Percentiles rank a stretch among this genome's conserved stretches.
Evolutionary conservation across 2,113 vertebrate species (phyloP).

Genomic region (Pantherophis guttatus): DNA sequence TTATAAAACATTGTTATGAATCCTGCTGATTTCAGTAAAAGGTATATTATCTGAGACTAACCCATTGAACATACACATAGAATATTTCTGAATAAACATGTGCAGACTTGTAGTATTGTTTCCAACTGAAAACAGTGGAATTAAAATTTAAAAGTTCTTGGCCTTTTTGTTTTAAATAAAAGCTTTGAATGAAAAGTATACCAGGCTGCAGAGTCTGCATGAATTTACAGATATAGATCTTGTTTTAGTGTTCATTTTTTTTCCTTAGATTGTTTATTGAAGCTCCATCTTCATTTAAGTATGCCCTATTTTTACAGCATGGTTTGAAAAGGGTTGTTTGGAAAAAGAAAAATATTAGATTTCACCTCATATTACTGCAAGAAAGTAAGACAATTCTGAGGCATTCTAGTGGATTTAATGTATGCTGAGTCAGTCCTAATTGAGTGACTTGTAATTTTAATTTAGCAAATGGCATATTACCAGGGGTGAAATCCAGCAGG

Average conservation of each 20-base stretch:
- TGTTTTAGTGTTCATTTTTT: background rate
- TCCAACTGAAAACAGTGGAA: background rate
- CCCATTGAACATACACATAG: background rate
- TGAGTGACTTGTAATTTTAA: slow-evolving; percentile 52
- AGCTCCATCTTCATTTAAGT: background rate
- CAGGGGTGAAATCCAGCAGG: too few relatives aligned
- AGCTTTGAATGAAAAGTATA: background rate
- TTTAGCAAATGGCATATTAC: background rate
- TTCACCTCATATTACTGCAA: slow-evolving; percentile 48
- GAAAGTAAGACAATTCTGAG: slow-evolving; percentile 56
- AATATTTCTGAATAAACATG: background rate
- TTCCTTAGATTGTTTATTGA: background rate
- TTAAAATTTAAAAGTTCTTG: background rate
- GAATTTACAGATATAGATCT: background rate
- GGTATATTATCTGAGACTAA: background rate
- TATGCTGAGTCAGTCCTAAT: slow-evolving; percentile 55
- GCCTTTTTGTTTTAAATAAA: background rate
- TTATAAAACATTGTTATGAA: background rate
- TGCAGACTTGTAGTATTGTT: background rate
- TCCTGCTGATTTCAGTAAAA: background rate
- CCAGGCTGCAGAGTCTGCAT: background rate
- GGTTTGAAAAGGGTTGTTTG: background rate
- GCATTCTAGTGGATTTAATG: slow-evolving; percentile 48
- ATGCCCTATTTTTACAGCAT: background rate
- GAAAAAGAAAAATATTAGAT: slow-evolving; percentile 27